Base-by-base conservation (phyloP, 2,888 invertebrate species). In the Amphipoea lucens region DNA sequence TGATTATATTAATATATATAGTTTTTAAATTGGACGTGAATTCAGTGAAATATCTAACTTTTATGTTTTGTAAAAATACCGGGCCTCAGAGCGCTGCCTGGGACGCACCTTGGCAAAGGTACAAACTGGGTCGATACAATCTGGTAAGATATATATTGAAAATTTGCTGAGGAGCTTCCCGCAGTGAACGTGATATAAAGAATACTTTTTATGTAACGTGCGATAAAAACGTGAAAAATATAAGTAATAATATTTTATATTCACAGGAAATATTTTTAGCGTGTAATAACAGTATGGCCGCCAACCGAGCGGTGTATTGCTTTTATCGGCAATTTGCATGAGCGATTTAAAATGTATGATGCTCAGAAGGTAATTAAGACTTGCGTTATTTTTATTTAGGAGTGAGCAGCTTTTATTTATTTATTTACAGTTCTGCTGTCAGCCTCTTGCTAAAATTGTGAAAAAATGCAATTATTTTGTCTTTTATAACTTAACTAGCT, bases 231-330 rank as follows among this genome's bases (percentile, higher is more conserved):
- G 17, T 1, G 54, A 48, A 66, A 77, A 68, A 76, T 23, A 36
- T 48, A 77, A 66, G 62, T 20, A 11, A 57, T 57, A 23, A 23
- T 70, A 65, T 77, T 79, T 75, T 65, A 71, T 62, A 74, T 63
- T 71, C 48, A 70, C 73, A 48, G 60, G 40, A n/a, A 73, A 77
- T 76, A 75, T 65, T 42, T 77, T 75, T 5, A 57, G 69, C 20
- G 9, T 23, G 63, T 40, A 73, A 54, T 69, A 20, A n/a, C 45
- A n/a, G 45, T 60, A 6, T 11, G 72, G 78, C 63, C 7, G 5
- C 36, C 6, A 70, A 78, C 74, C 12, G 20, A 63, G 76, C 57
- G 62, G 36, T 54, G 42, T 62, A 29, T 63, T 14, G 29, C 20
- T 71, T 54, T 70, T 63, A 67, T 62, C 7, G 17, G 3, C 51